Evolutionary conservation across 2,113 vertebrate species (phyloP).

Genomic region (Zingel zingel): DNA sequence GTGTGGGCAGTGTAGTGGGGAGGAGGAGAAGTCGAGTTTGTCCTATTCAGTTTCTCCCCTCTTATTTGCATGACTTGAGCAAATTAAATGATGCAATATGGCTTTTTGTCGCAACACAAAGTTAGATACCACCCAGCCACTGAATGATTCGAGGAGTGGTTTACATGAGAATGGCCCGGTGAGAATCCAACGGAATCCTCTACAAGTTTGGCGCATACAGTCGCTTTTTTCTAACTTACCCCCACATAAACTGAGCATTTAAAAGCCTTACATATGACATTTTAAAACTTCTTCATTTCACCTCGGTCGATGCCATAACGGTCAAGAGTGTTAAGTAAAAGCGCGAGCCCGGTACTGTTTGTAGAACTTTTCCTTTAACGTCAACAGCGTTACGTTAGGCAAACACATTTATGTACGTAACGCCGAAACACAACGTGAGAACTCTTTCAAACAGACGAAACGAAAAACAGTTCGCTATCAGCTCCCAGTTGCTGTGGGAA

Average conservation of each 20-base stretch:
- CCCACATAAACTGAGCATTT: not conserved
- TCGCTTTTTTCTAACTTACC: not conserved
- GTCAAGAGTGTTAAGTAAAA: not conserved
- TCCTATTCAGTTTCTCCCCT: slow-evolving; percentile 91
- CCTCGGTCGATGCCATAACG: not conserved
- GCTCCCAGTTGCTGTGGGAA: not conserved
- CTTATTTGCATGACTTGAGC: slow-evolving; percentile 99
- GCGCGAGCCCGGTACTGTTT: not conserved
- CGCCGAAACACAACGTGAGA: not conserved
- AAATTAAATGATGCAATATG: slow-evolving; percentile 99
- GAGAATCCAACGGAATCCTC: slow-evolving; percentile 59
- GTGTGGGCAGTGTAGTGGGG: slow-evolving; percentile 99
- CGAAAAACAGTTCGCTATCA: slow-evolving; percentile 1
- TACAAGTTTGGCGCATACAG: slow-evolving; percentile 50
- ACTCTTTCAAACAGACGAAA: not conserved
- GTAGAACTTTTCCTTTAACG: not conserved
- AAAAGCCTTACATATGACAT: not conserved
- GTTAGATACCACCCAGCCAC: slow-evolving; percentile 99
- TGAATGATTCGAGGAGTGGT: slow-evolving; percentile 93
- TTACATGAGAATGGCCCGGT: slow-evolving; percentile 93
- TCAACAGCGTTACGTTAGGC: not conserved
- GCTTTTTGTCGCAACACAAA: slow-evolving; percentile 99
- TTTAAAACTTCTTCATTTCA: not conserved
- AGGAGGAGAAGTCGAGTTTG: slow-evolving; percentile 99
- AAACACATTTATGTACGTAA: not conserved